Evolutionary conservation across 2,797 vertebrate species (phyloP).

Genomic region (Kryptopterus vitreolus): DNA sequence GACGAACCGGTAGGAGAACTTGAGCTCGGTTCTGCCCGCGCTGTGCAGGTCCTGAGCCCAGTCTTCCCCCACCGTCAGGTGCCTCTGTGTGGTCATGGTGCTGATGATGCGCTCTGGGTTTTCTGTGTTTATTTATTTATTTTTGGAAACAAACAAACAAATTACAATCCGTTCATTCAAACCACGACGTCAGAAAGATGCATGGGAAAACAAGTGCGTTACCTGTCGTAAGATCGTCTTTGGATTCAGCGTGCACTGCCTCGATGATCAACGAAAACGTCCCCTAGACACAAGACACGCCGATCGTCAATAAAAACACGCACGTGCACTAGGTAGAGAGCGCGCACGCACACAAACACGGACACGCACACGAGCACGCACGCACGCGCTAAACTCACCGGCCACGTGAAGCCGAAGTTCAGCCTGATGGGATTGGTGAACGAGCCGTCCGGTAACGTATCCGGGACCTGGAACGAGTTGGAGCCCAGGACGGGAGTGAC

Average conservation of each 20-base stretch:
- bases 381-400: constrained; percentile 75
- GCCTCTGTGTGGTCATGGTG: constrained; percentile 91
- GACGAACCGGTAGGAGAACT: constrained; percentile 93
- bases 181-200: not conserved
- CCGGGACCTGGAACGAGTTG: constrained; percentile 93
- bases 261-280: constrained; percentile 98
- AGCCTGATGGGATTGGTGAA: constrained; percentile 92
- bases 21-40: constrained; percentile 85
- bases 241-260: constrained; percentile 90
- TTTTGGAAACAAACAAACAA: not conserved
- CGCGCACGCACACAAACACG: too few relatives aligned
- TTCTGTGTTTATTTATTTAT: constrained; percentile 69
- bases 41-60: constrained; percentile 96
- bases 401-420: constrained; percentile 96
- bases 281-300: constrained; percentile 76
- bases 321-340: too few relatives aligned
- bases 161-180: not conserved
- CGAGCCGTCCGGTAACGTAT: constrained; percentile 80
- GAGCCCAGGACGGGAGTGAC: constrained; percentile 89
- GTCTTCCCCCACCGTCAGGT: constrained; percentile 90
- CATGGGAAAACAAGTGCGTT: constrained; percentile 37
- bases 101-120: constrained; percentile 92
- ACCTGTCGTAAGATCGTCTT: constrained; percentile 94
- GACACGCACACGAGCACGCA: too few relatives aligned
- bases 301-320: too few relatives aligned